Percentiles rank a stretch among this genome's conserved stretches.
phyloP scores from a whole-genome alignment of 1,140 invertebrate genomes.

The Scaptomyza pallida region DNA sequence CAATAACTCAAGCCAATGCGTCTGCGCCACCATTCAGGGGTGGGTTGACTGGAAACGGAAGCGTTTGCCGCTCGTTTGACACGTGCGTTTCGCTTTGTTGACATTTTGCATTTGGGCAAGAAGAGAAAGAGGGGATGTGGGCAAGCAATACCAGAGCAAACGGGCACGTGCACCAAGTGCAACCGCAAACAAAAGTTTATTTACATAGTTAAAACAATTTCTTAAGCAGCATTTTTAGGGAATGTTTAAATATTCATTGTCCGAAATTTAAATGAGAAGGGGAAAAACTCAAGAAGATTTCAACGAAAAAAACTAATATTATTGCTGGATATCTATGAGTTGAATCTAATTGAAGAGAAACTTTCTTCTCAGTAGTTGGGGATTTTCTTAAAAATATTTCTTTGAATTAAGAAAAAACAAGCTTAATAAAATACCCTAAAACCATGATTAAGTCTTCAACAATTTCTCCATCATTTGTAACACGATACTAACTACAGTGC shows the following conservation, averaged over 20 bases:
- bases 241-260: not conserved
- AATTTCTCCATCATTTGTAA: no score
- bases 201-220: not conserved
- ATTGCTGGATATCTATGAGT: no score
- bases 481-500: no score
- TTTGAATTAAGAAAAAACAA: no score
- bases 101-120: slow-evolving; percentile 47
- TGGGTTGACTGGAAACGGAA: slow-evolving; percentile 61
- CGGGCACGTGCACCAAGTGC: slow-evolving; percentile 26
- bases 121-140: not conserved
- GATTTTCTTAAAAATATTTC: no score
- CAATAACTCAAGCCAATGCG: slow-evolving; percentile 3
- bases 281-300: no score
- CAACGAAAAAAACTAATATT: no score
- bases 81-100: slow-evolving; percentile 79
- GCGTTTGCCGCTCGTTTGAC: slow-evolving; percentile 26
- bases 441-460: no score
- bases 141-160: no score
- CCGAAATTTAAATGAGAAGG: not conserved
- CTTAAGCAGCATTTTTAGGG: not conserved
- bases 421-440: no score
- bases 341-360: no score
- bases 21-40: slow-evolving; percentile 49
- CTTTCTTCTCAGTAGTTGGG: no score
- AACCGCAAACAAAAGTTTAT: not conserved